A percentile compares a stretch with the other conserved stretches of the same genome.
These are phyloP conservation scores for Cephalopachus bancanus DNA, from an alignment of 2,797 vertebrate genomes.

Conservation along the genomic window DNA sequence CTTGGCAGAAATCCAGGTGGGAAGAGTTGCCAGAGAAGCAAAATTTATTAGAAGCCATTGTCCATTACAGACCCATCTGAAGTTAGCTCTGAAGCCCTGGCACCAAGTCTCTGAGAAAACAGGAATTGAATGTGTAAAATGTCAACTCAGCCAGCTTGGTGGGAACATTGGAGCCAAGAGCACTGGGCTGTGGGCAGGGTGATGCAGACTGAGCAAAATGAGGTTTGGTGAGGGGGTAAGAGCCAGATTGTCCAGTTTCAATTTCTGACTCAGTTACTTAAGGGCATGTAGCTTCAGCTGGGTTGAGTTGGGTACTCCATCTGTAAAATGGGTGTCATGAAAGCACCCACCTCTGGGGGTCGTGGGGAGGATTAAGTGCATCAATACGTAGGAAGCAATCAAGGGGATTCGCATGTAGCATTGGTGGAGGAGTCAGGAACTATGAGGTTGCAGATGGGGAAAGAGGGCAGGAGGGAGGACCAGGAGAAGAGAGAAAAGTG, in stretches of 20 bases:
- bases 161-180: not conserved
- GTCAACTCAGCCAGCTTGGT: not conserved
- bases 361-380: not conserved
- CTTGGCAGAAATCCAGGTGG: constrained; percentile 42
- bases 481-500: not conserved
- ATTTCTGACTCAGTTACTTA: not conserved
- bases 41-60: constrained; percentile 57
- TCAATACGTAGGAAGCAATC: not conserved
- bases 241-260: not conserved
- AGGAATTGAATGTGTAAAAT: not conserved
- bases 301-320: accelerated
- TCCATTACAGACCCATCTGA: constrained; percentile 32
- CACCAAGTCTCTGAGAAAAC: not conserved
- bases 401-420: not conserved
- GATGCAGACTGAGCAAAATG: no score
- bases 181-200: no score
- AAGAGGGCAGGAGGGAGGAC: not conserved
- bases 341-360: not conserved
- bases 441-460: not conserved
- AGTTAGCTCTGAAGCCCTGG: not conserved
- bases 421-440: not conserved
- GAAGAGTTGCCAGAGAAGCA: constrained; percentile 51
- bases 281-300: not conserved
- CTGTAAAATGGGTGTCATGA: not conserved
- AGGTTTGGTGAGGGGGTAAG: no score